Evolutionary conservation across 1,140 invertebrate genomes (phyloP).

Genomic region (Pseudomyrmex cubaensis): DNA sequence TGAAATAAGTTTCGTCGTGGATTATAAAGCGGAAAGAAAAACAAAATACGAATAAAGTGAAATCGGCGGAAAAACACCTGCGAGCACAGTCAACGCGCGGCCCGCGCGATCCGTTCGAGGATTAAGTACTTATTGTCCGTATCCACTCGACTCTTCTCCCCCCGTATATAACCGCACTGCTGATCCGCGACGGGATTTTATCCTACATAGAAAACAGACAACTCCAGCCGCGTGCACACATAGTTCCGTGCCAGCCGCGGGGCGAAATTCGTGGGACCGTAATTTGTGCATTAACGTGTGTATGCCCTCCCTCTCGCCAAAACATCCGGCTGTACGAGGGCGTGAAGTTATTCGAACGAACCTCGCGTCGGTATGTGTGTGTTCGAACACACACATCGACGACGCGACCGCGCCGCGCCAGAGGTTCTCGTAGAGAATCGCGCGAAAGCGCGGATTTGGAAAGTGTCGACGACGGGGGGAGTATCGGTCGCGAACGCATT

Average conservation of each 20-base stretch:
- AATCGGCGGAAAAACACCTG: slow-evolving; percentile 25
- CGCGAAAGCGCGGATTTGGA: slow-evolving; percentile 47
- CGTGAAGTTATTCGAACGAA: slow-evolving; percentile 20
- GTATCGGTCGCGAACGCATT: slow-evolving; percentile 25
- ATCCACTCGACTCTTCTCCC: slow-evolving; percentile 1
- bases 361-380: not conserved
- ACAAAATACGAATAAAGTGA: slow-evolving; percentile 3
- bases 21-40: no score
- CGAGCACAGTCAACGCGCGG: not conserved
- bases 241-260: not conserved
- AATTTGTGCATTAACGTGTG: slow-evolving; percentile 62
- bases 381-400: no score
- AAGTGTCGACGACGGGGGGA: slow-evolving; percentile 34
- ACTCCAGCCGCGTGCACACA: not conserved
- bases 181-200: slow-evolving; percentile 6
- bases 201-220: slow-evolving; percentile 7
- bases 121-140: slow-evolving; percentile 20
- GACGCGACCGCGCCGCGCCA: not conserved
- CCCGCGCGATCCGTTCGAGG: not conserved
- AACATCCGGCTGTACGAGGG: not conserved
- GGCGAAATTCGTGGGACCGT: slow-evolving; percentile 64
- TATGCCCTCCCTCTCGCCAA: no score
- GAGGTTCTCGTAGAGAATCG: no score
- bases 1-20: no score
- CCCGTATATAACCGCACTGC: not conserved